Evolutionary conservation across 1,140 invertebrate genomes (phyloP), one percentile per base, ranked within the genome.

Genomic region (Drosophila rufa): DNA sequence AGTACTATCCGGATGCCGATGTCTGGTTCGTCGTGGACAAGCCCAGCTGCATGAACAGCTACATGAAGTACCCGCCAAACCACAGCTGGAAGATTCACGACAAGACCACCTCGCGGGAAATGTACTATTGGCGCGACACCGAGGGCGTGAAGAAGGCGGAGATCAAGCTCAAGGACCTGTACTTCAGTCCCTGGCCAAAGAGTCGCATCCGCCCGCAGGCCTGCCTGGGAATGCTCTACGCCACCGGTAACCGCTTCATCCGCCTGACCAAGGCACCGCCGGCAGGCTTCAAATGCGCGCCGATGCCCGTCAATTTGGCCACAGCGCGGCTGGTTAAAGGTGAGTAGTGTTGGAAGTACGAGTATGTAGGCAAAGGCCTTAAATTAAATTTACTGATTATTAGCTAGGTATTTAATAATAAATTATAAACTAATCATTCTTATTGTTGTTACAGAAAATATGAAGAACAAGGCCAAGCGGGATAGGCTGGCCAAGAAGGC

Each of bases 141-240:
- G 79, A 82, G 4, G 85, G 85, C 3, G 12, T 38, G 1, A 90
- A 90, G 40, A 53, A 51, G 65, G 0, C 38, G 11, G 56, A 91
- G 7, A 50, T 90, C 3, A 68, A 65, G 45, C 51, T 36, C 6
- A 40, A 70, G 8, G 86, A 90, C 47, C 55, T 90, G 12, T 85
- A 90, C n/a, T 85, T 90, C n/a, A 22, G 48, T 0, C 33, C 73
- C 5, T 70, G 67, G 68, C 85, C 79, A 14, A 82, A 75, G 17
- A 36, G 30, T 4, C 71, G 85, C 22, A 90, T 90, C 30, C 85
- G 85, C 2, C 46, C 70, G 2, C 86, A 90, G 40, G 85, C 85
- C 17, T 90, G 85, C 25, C 58, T 90, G 47, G 86, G 86, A 2
- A 51, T 90, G 75, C 71, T 90, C n/a, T 90, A 90, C 47, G 71